phyloP scores from a whole-genome alignment of 2,888 invertebrate genomes.

The Sepioteuthis lessoniana region DNA sequence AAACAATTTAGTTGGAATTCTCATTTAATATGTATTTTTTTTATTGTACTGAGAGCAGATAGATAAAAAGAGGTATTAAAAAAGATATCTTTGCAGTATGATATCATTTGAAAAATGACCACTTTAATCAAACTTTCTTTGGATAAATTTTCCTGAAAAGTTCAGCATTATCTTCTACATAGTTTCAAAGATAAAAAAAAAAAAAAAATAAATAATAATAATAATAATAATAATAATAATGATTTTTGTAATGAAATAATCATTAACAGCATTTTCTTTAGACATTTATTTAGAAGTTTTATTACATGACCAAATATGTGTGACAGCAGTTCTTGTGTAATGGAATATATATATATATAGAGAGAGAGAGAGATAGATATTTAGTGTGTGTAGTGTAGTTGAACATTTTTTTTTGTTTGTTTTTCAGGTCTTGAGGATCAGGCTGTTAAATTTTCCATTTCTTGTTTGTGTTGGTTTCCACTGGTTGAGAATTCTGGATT shows the following conservation, averaged over 20 bases:
- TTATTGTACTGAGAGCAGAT: too few relatives aligned
- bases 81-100: not conserved
- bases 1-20: too few relatives aligned
- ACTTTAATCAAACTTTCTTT: not conserved
- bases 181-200: not conserved
- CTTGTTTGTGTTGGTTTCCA: not conserved
- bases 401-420: not conserved
- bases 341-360: not conserved
- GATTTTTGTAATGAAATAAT: conserved; percentile 8
- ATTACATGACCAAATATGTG: not conserved
- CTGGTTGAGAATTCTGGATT: not conserved
- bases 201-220: not conserved
- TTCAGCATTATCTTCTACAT: not conserved
- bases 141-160: not conserved
- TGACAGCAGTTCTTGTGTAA: conserved; percentile 2
- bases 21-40: too few relatives aligned
- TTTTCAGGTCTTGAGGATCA: not conserved
- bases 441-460: not conserved
- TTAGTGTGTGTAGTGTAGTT: not conserved
- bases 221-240: conserved; percentile 10
- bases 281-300: conserved; percentile 18
- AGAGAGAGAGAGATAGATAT: not conserved
- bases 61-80: too few relatives aligned
- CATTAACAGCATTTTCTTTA: conserved; percentile 1
- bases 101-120: not conserved